phyloP scores from a whole-genome alignment of 2,113 vertebrate genomes.

The Scatophagus argus region DNA sequence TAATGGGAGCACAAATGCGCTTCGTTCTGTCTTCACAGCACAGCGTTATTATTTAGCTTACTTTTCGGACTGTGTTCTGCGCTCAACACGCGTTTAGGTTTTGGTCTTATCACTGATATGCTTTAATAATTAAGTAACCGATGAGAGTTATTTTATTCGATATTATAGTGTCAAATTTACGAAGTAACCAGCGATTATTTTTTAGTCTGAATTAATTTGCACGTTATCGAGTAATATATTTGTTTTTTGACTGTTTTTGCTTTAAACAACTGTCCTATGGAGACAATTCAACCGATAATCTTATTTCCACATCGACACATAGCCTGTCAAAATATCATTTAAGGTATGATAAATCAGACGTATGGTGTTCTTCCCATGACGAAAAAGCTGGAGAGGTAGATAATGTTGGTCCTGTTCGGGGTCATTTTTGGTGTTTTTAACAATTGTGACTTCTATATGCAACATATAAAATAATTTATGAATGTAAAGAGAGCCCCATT shows the following conservation, averaged over 20 bases:
- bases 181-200: too few relatives aligned
- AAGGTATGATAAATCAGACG: neutral
- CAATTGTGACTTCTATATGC: too few relatives aligned
- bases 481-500: neutral
- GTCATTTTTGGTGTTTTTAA: neutral
- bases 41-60: neutral
- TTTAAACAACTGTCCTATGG: too few relatives aligned
- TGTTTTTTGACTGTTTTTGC: neutral
- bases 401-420: too few relatives aligned
- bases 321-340: neutral
- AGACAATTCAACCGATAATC: too few relatives aligned
- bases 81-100: neutral
- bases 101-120: rapidly evolving
- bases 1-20: neutral
- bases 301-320: neutral
- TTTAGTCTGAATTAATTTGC: neutral
- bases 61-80: neutral
- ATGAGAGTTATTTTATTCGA: neutral
- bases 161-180: neutral
- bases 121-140: neutral
- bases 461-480: neutral
- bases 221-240: neutral
- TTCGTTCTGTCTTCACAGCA: neutral
- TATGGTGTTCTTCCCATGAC: neutral
- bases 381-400: neutral